These are phyloP conservation scores for Tupiocoris notatus DNA, from an alignment of 2,888 invertebrate genomes.

Conservation along the genomic window DNA sequence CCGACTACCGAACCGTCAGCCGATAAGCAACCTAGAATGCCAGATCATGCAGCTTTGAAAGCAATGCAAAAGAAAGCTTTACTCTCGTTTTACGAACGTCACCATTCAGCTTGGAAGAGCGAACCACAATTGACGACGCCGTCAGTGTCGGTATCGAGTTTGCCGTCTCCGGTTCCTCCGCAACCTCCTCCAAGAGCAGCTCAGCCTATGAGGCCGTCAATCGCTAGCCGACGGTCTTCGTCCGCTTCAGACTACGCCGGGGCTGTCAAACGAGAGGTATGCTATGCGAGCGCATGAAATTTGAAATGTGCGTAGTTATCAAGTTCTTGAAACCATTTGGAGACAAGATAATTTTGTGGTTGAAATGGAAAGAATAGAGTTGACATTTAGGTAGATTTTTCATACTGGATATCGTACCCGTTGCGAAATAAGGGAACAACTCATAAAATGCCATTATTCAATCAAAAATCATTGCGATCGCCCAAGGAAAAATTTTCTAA, in stretches of 20 bases:
- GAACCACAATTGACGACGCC: constrained; percentile 59
- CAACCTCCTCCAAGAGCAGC: constrained; percentile 50
- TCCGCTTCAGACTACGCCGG: constrained; percentile 66
- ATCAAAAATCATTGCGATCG: no score
- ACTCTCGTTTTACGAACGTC: constrained; percentile 75
- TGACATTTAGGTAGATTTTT: no score
- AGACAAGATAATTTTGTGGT: no score
- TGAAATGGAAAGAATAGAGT: no score
- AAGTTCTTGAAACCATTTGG: no score
- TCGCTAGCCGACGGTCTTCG: constrained; percentile 63
- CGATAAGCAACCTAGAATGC: constrained; percentile 50
- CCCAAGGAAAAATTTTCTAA: no score
- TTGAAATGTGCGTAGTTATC: no score
- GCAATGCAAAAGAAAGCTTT: constrained; percentile 81
- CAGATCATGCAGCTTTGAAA: constrained; percentile 63
- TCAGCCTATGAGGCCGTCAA: constrained; percentile 53
- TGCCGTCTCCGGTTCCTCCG: constrained; percentile 34
- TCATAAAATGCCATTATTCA: no score
- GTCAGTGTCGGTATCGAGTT: constrained; percentile 48
- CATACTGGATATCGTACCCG: no score
- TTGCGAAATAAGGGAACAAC: no score
- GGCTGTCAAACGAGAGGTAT: constrained; percentile 45
- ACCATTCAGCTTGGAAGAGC: constrained; percentile 62
- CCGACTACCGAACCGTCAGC: constrained; percentile 40
- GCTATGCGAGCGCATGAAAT: no score